A percentile compares a stretch with the other conserved stretches of the same genome.
Evolutionary conservation across 2,113 vertebrate genomes (phyloP).

Genomic region (Dicerorhinus sumatrensis): DNA sequence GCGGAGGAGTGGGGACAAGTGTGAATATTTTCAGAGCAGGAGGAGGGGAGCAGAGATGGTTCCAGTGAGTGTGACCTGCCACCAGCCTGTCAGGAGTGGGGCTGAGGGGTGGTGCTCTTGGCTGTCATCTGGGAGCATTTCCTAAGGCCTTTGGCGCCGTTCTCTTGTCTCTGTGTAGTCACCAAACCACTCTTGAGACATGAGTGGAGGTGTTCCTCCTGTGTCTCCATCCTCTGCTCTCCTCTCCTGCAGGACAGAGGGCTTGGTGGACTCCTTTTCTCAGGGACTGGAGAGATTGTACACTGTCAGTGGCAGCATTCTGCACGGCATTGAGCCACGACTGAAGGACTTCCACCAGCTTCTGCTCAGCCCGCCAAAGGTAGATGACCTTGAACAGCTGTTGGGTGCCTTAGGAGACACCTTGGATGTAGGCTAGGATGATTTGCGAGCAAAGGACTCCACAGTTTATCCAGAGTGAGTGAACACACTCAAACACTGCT

Average conservation of each 20-base stretch:
- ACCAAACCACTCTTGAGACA: no score
- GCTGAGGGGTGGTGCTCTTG: accelerated
- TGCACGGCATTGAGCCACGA: slow-evolving; percentile 94
- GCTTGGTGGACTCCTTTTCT: slow-evolving; percentile 96
- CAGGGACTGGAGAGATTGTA: slow-evolving; percentile 96
- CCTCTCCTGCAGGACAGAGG: slow-evolving; percentile 91
- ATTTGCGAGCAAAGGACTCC: background rate
- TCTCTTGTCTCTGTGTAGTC: background rate
- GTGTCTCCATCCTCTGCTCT: background rate
- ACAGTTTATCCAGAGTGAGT: accelerated
- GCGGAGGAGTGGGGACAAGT: background rate
- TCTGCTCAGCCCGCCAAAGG: slow-evolving; percentile 96
- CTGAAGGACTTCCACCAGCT: slow-evolving; percentile 98
- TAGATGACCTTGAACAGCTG: slow-evolving; percentile 61
- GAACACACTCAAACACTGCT: background rate
- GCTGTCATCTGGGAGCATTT: background rate
- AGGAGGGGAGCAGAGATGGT: background rate
- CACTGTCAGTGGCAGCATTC: slow-evolving; percentile 94
- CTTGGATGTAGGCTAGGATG: accelerated
- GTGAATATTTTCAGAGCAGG: background rate
- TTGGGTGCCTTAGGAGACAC: accelerated
- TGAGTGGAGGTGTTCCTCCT: background rate
- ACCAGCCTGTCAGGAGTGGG: accelerated
- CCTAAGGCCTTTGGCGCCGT: accelerated
- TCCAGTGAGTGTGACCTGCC: background rate